Conservation (phyloP, 1,140 invertebrate genomes). For the Drosophila hydei region DNA sequence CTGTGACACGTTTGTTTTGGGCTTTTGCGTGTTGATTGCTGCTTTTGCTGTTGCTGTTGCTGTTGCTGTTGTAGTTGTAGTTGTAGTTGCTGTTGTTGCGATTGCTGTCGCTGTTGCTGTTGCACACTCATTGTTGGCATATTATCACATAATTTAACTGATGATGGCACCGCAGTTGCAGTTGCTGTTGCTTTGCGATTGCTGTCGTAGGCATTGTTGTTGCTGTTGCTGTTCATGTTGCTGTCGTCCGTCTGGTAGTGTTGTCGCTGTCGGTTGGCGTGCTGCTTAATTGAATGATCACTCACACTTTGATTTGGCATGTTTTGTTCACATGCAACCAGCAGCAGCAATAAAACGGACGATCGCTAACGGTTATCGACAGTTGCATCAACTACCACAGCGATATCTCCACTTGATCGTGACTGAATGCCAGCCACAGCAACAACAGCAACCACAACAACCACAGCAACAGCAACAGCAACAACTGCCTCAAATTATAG, state of each 20-base stretch:
- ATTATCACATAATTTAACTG: constrained; percentile 82
- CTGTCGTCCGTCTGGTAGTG: constrained; percentile 6
- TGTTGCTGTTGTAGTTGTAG: constrained; percentile 26
- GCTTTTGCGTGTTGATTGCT: constrained; percentile 80
- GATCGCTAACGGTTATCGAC: constrained; percentile 55
- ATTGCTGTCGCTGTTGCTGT: constrained; percentile 48
- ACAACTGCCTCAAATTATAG: constrained; percentile 43
- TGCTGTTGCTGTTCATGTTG: constrained; percentile 12
- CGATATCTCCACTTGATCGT: constrained; percentile 41
- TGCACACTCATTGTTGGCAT: constrained; percentile 81
- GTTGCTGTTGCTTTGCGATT: constrained; percentile 49
- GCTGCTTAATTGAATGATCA: constrained; percentile 80
- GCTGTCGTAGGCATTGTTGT: constrained; percentile 44
- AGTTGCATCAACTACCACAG: constrained; percentile 42
- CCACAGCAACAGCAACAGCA: constrained; percentile 4
- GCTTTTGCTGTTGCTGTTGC: constrained; percentile 54
- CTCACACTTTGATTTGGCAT: constrained; percentile 80
- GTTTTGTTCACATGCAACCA: constrained; percentile 56
- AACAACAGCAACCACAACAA: constrained; percentile 5
- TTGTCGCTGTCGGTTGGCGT: constrained; percentile 52
- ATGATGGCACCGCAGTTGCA: constrained; percentile 66
- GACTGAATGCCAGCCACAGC: constrained; percentile 42
- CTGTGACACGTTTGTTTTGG: constrained; percentile 72
- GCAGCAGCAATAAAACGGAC: constrained; percentile 14
- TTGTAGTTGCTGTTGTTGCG: constrained; percentile 27